Evolutionary conservation across 2,888 invertebrate species (phyloP).

Genomic region (Strigamia crassipes): DNA sequence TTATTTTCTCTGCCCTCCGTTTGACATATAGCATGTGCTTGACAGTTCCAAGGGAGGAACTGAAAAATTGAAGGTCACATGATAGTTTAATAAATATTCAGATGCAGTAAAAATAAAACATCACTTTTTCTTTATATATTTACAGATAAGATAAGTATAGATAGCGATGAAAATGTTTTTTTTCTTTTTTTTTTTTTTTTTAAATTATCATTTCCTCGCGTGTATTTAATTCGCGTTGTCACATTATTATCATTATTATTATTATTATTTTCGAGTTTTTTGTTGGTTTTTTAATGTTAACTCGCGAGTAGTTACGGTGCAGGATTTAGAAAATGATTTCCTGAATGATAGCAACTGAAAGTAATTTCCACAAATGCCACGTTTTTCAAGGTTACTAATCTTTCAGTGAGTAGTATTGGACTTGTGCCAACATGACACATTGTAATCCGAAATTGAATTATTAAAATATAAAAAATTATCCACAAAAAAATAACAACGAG

Average conservation of each 20-base stretch:
- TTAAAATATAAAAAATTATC: neutral
- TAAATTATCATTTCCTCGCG: too few relatives aligned
- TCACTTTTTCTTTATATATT: neutral
- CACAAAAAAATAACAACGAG: neutral
- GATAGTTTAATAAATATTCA: constrained; percentile 13
- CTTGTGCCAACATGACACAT: constrained; percentile 13
- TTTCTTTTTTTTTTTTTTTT: too few relatives aligned
- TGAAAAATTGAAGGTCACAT: constrained; percentile 18
- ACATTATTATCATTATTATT: too few relatives aligned
- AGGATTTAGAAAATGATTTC: neutral
- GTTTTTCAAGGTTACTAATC: constrained; percentile 33
- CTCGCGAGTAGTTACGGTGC: neutral
- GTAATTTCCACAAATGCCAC: constrained; percentile 1
- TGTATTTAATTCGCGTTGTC: too few relatives aligned
- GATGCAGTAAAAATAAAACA: neutral
- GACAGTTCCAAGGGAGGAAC: constrained; percentile 26
- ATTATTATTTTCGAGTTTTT: too few relatives aligned
- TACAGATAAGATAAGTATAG: neutral
- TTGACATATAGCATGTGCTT: constrained; percentile 19
- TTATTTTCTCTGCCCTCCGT: neutral
- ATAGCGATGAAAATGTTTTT: neutral
- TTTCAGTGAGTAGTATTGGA: constrained; percentile 21
- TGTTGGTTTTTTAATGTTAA: neutral
- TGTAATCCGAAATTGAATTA: neutral
- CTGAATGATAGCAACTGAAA: neutral